Percentiles rank a stretch among this genome's conserved stretches.
phyloP scores from a whole-genome alignment of 2,888 invertebrate species.

The Vesta saturnalis region DNA sequence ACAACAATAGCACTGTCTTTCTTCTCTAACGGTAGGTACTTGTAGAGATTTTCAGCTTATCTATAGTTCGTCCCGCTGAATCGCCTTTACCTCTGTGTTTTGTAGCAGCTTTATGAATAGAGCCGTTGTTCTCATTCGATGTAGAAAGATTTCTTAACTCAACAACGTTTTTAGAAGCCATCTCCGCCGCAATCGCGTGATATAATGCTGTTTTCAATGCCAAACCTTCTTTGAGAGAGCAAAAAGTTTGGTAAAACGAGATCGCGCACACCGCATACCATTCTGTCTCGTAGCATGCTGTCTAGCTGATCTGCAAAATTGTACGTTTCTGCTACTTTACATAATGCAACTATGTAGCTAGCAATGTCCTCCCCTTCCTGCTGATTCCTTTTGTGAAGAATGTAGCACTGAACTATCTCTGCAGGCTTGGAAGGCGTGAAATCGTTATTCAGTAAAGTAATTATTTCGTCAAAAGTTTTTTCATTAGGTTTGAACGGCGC shows the following conservation, averaged over 20 bases:
- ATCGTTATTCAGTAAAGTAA: not conserved
- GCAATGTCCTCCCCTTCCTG: not conserved
- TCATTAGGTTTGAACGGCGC: not conserved
- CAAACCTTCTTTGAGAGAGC: not conserved
- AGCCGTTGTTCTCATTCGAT: not conserved
- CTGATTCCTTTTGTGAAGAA: constrained; percentile 2
- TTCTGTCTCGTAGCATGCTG: not conserved
- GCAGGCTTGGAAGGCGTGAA: constrained; percentile 2
- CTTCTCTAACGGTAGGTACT: not conserved
- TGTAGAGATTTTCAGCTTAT: no score
- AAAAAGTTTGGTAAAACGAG: not conserved
- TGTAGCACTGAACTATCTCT: not conserved
- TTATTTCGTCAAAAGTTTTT: not conserved
- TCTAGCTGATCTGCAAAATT: not conserved
- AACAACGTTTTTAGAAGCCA: not conserved
- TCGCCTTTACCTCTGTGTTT: not conserved
- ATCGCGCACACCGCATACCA: not conserved
- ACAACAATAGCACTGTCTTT: not conserved
- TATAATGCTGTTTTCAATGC: not conserved
- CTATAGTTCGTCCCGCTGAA: not conserved
- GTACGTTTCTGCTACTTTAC: not conserved
- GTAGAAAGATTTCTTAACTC: not conserved
- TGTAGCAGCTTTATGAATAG: not conserved
- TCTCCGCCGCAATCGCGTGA: not conserved
- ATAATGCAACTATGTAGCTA: not conserved